Evolutionary conservation across 2,888 invertebrate genomes (phyloP).

Genomic region (Panzeria rudis): DNA sequence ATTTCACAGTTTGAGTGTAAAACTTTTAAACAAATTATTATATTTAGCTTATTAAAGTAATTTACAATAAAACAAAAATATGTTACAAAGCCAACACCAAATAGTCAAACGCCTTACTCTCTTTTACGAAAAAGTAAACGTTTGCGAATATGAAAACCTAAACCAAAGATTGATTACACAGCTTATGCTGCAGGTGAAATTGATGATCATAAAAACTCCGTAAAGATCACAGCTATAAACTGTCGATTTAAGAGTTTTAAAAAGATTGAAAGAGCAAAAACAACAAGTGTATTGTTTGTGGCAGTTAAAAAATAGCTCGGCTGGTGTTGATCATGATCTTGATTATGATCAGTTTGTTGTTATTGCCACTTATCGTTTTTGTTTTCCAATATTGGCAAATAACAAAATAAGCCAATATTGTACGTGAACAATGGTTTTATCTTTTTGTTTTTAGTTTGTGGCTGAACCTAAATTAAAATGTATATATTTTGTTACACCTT

Average conservation of each 20-base stretch:
- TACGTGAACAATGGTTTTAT: slow-evolving; percentile 65
- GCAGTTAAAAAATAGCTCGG: slow-evolving; percentile 35
- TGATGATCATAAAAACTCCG: slow-evolving; percentile 72
- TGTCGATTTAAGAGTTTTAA: slow-evolving; percentile 62
- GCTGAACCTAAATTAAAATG: slow-evolving; percentile 77
- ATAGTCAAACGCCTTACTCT: slow-evolving; percentile 12
- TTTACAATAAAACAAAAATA: slow-evolving; percentile 74
- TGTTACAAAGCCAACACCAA: slow-evolving; percentile 21
- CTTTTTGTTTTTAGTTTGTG: too few species aligned
- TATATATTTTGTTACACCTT: slow-evolving; percentile 70
- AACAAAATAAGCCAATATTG: slow-evolving; percentile 67
- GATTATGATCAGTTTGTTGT: slow-evolving; percentile 56
- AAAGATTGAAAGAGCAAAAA: slow-evolving; percentile 52
- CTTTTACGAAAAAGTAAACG: neutral
- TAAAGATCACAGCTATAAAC: slow-evolving; percentile 74
- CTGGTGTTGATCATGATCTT: slow-evolving; percentile 60
- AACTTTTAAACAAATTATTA: slow-evolving; percentile 78
- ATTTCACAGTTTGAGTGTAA: slow-evolving; percentile 65
- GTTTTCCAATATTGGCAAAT: slow-evolving; percentile 50
- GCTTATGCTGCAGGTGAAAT: slow-evolving; percentile 81
- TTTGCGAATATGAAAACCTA: neutral
- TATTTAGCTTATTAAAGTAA: slow-evolving; percentile 82
- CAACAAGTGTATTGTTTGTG: slow-evolving; percentile 58
- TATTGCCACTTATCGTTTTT: slow-evolving; percentile 60
- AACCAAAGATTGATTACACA: slow-evolving; percentile 73